Evolutionary conservation across 2,797 vertebrate species (phyloP).

Genomic region (Sebastes minor): DNA sequence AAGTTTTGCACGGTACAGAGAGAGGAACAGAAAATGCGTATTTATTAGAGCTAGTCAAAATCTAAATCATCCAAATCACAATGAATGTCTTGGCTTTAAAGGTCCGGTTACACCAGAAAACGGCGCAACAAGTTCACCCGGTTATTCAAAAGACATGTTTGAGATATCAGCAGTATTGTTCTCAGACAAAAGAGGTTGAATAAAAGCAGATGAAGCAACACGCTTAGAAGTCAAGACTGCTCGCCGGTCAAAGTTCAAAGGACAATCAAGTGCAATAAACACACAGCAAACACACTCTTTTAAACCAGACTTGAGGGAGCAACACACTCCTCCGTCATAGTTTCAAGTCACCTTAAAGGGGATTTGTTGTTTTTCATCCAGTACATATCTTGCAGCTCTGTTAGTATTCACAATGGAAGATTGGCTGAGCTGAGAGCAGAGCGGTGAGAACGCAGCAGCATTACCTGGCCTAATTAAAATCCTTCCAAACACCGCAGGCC

Average conservation of each 20-base stretch:
- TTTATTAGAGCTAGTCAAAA: not conserved
- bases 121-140: no score
- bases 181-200: no score
- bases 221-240: no score
- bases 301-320: not conserved
- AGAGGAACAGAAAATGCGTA: constrained; percentile 13
- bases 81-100: not conserved
- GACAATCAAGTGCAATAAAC: not conserved
- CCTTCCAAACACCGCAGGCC: constrained; percentile 3
- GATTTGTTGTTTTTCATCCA: constrained; percentile 14
- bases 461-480: constrained; percentile 36
- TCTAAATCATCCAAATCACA: not conserved
- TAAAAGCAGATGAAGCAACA: no score
- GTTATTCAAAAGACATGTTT: not conserved
- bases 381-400: constrained; percentile 9
- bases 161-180: not conserved
- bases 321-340: not conserved
- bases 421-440: constrained; percentile 1
- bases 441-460: constrained; percentile 3
- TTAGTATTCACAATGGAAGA: constrained; percentile 15
- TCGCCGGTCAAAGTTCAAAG: no score
- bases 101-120: no score
- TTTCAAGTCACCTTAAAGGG: constrained; percentile 1
- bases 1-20: constrained; percentile 11
- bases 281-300: not conserved